These are phyloP conservation scores for Ischnus inquisitorius DNA, from an alignment of 2,888 invertebrate species.

Conservation along the genomic window DNA sequence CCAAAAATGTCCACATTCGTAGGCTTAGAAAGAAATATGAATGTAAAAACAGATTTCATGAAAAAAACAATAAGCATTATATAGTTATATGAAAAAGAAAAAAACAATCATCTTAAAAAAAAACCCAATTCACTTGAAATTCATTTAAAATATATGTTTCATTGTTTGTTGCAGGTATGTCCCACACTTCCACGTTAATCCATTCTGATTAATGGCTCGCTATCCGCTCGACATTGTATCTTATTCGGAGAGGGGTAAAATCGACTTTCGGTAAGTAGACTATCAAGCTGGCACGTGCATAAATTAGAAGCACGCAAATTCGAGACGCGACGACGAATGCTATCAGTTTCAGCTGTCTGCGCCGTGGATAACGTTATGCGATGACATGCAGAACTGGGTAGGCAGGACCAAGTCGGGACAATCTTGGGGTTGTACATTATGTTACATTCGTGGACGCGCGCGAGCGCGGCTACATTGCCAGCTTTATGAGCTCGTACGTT, in stretches of 20 bases:
- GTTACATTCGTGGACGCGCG: constrained; percentile 69
- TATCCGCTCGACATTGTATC: neutral
- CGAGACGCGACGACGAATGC: constrained; percentile 33
- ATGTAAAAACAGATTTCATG: too few species aligned
- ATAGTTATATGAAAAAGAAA: too few species aligned
- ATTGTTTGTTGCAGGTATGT: constrained; percentile 35
- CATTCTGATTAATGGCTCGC: neutral
- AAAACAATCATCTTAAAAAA: neutral
- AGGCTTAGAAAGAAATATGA: too few species aligned
- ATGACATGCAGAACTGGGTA: constrained; percentile 23
- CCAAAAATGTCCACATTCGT: too few species aligned
- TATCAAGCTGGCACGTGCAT: too few species aligned
- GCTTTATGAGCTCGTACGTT: constrained; percentile 80
- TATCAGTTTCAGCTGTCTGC: constrained; percentile 18
- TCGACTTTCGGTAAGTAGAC: too few species aligned
- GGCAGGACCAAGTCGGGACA: constrained; percentile 36
- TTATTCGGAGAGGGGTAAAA: too few species aligned
- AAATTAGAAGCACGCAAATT: neutral
- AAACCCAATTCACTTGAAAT: neutral
- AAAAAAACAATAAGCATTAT: too few species aligned
- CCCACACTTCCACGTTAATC: neutral
- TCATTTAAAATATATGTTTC: neutral
- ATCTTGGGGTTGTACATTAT: constrained; percentile 74
- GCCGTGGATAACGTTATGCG: constrained; percentile 28
- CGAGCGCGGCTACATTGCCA: constrained; percentile 72